Conservation (phyloP, 2,797 vertebrate genomes). For the Fringilla coelebs region DNA sequence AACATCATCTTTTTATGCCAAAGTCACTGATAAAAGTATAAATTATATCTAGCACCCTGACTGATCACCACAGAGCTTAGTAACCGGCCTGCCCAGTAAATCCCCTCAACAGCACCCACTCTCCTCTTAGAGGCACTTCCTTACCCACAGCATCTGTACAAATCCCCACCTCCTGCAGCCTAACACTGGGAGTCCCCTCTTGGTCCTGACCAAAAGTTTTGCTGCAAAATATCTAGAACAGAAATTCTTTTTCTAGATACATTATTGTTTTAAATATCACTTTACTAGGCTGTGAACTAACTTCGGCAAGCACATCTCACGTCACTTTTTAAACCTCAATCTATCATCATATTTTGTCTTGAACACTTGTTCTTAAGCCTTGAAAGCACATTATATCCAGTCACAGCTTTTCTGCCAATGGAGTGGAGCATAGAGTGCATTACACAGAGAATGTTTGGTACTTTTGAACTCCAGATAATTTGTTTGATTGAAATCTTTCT, state of each 20-base stretch:
- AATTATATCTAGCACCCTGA: not conserved
- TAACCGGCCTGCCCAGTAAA: not conserved
- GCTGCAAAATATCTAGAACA: not conserved
- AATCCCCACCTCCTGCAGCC: not conserved
- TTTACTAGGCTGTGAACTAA: not conserved
- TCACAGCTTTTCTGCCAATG: not conserved
- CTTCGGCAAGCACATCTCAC: not conserved
- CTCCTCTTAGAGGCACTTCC: not conserved
- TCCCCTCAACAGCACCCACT: not conserved
- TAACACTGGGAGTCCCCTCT: not conserved
- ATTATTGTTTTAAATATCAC: not conserved
- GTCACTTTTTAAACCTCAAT: not conserved
- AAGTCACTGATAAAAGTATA: not conserved
- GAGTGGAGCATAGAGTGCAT: not conserved
- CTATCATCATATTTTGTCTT: not conserved
- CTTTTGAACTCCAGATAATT: not conserved
- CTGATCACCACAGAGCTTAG: not conserved
- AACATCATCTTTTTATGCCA: not conserved
- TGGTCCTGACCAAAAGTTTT: not conserved
- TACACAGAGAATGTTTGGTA: not conserved
- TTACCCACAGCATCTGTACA: too few relatives aligned
- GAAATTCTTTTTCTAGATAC: not conserved
- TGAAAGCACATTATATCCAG: not conserved
- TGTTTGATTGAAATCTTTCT: not conserved
- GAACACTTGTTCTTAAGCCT: not conserved